These are phyloP conservation scores for Halichoeres trimaculatus DNA, from an alignment of 2,113 vertebrate genomes.

Conservation along the genomic window DNA sequence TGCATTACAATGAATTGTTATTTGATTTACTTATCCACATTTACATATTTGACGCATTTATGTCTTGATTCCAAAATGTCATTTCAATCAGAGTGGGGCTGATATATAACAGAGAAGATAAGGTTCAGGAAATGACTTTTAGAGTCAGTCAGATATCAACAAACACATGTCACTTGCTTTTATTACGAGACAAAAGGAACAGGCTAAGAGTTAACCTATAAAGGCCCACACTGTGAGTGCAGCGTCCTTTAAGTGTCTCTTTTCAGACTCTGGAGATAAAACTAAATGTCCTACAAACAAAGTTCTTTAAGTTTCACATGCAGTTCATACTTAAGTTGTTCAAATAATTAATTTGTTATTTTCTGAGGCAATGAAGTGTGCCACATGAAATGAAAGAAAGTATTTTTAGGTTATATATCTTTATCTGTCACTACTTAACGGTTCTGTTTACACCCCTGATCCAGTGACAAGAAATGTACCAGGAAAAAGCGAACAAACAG, in stretches of 20 bases:
- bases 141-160: not conserved
- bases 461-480: not conserved
- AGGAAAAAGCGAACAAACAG: slow-evolving; percentile 54
- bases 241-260: not conserved
- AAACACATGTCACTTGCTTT: not conserved
- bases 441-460: slow-evolving; percentile 39
- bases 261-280: not conserved
- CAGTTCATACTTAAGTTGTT: too few relatives aligned
- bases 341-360: too few relatives aligned
- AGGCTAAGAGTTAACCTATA: slow-evolving; percentile 4
- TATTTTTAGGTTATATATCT: not conserved
- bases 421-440: slow-evolving; percentile 3
- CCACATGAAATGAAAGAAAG: not conserved
- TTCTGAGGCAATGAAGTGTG: too few relatives aligned
- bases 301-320: too few relatives aligned
- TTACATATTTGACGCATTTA: slow-evolving; percentile 29
- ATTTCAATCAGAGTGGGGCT: slow-evolving; percentile 24
- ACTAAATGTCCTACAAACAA: not conserved
- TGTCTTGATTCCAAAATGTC: slow-evolving; percentile 31
- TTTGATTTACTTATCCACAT: slow-evolving; percentile 12
- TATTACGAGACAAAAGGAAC: slow-evolving; percentile 1
- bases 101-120: not conserved
- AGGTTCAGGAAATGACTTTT: slow-evolving; percentile 16
- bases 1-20: not conserved
- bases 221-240: not conserved